Evolutionary conservation across 1,140 invertebrate genomes (phyloP), one percentile per base, ranked within the genome.

Genomic region (Ooceraea biroi): DNA sequence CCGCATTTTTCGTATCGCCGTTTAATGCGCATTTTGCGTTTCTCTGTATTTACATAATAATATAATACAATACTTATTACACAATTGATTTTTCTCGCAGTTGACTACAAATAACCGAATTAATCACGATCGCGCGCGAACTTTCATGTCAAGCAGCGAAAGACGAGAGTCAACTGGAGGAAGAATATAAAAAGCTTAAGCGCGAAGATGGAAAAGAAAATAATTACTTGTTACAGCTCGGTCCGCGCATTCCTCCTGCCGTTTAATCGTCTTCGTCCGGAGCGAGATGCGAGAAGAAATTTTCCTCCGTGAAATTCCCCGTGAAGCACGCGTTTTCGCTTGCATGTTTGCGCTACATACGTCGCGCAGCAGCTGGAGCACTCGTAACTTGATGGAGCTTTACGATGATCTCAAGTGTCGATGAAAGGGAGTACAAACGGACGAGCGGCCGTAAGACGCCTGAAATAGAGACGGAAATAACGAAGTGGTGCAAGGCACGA

Each of bases 351-450:
- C 46, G 41, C 36, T 68, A 52, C 46, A 50, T 22, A 14, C 30
- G 58, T 68, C n/a, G 63, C 10, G 25, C 46, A 25, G 0, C 55
- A 71, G 12, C 46, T 25, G 66, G 48, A 69, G 71, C 65, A 50
- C 48, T 63, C 44, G 69, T 85, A 85, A 72, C 41, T 87, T 87
- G 78, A 83, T 41, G 25, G 71, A 83, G 83, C 71, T 77, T 73
- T 46, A 66, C 27, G 63, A 72, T 63, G 65, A 87, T 86, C 83
- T 58, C 46, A 83, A 77, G 55, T 52, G n/a, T 55, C 78, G 72
- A 86, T 86, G 77, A 87, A 77, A 61, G 66, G 77, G 27, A 77
- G 65, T 27, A 58, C 48, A 36, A 76, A 72, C 48, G 57, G n/a
- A 71, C 36, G n/a, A 19, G 14, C 27, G 19, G 14, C 44, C 41